Conservation (phyloP, 2,797 vertebrate genomes). For the Pseudopleuronectes americanus region DNA sequence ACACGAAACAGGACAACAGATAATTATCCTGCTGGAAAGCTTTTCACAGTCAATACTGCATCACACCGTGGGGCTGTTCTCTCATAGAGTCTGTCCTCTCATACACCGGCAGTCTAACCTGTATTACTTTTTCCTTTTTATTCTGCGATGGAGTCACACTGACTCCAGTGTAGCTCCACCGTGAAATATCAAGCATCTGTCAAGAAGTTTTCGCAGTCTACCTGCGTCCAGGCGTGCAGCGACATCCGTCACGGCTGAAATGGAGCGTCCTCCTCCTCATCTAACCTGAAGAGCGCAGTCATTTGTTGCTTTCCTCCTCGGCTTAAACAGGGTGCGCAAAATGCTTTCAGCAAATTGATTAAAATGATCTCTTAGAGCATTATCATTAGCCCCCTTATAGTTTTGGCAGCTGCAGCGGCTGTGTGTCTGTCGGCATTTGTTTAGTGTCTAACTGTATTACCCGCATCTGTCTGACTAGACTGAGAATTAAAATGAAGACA, state of each 20-base stretch:
- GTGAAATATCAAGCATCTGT: slow-evolving; percentile 52
- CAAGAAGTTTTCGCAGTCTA: slow-evolving; percentile 43
- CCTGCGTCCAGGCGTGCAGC: slow-evolving; percentile 17
- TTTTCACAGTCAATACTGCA: slow-evolving; percentile 33
- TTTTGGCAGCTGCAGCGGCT: slow-evolving; percentile 18
- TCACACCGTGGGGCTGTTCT: slow-evolving; percentile 35
- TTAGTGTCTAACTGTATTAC: slow-evolving; percentile 8
- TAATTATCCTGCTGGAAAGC: slow-evolving; percentile 17
- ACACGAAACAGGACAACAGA: neutral
- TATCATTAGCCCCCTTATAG: slow-evolving; percentile 37
- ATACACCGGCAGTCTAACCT: slow-evolving; percentile 42
- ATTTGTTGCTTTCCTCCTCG: slow-evolving; percentile 42
- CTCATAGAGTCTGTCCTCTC: slow-evolving; percentile 28
- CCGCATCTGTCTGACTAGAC: neutral
- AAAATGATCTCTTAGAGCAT: slow-evolving; percentile 46
- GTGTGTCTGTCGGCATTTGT: slow-evolving; percentile 23
- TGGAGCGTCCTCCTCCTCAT: slow-evolving; percentile 10
- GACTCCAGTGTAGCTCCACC: neutral
- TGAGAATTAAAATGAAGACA: slow-evolving; percentile 19
- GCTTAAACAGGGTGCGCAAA: slow-evolving; percentile 32
- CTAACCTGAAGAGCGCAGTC: slow-evolving; percentile 16
- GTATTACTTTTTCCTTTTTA: slow-evolving; percentile 21
- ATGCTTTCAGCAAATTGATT: slow-evolving; percentile 59
- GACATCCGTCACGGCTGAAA: slow-evolving; percentile 43
- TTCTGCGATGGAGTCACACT: slow-evolving; percentile 1